Percentiles rank a stretch among this genome's conserved stretches.
phyloP scores from a whole-genome alignment of 2,113 vertebrate species.

The Saiga tatarica region DNA sequence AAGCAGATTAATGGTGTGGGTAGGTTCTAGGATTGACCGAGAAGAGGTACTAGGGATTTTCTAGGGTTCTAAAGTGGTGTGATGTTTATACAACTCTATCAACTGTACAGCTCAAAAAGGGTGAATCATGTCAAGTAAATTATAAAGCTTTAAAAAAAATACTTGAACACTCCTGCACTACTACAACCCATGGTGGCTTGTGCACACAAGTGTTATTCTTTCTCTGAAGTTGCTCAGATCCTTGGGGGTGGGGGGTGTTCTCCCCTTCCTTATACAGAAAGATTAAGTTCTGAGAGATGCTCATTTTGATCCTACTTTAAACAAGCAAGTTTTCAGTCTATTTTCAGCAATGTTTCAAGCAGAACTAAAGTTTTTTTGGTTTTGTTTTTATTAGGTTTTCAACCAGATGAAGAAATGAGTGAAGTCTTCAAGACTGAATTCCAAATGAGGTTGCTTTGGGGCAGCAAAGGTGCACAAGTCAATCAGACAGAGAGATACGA shows the following conservation, averaged over 20 bases:
- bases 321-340: neutral
- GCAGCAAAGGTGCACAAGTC: slow-evolving; percentile 94
- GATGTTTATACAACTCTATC: neutral
- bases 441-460: slow-evolving; percentile 96
- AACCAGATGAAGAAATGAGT: slow-evolving; percentile 90
- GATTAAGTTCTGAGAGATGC: neutral
- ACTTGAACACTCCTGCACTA: neutral
- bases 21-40: neutral
- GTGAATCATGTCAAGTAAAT: neutral
- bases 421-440: slow-evolving; percentile 98
- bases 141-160: neutral
- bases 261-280: neutral
- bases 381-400: slow-evolving; percentile 85
- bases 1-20: neutral
- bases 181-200: neutral
- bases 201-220: neutral
- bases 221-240: neutral
- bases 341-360: neutral
- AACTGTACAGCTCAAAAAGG: neutral
- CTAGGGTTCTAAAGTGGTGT: neutral
- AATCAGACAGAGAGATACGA: slow-evolving; percentile 92
- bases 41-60: neutral
- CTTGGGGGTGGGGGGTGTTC: neutral
- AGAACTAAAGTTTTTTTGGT: slow-evolving; percentile 41
- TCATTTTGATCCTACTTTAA: slow-evolving; percentile 29